phyloP scores from a whole-genome alignment of 2,113 vertebrate genomes.

The Isichthys henryi region DNA sequence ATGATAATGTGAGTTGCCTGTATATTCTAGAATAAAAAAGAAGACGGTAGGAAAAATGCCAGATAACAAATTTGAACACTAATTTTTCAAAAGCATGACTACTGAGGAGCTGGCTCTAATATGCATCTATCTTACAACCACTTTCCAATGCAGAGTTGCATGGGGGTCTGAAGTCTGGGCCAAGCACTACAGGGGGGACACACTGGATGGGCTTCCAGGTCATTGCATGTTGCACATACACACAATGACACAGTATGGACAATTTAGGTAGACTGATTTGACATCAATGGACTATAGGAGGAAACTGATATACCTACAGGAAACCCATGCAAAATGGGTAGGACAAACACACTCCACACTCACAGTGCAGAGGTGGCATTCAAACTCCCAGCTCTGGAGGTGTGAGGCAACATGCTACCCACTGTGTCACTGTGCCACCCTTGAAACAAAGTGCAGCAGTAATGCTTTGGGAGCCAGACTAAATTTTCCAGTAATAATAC shows the following conservation, averaged over 20 bases:
- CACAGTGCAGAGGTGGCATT: background rate
- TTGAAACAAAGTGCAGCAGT: conserved; percentile 2
- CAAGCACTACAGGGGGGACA: background rate
- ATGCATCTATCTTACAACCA: background rate
- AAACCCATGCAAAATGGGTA: background rate
- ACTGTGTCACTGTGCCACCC: background rate
- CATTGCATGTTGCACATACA: background rate
- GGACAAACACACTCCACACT: background rate
- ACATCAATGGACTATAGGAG: background rate
- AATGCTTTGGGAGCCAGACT: background rate
- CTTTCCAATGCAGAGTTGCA: background rate
- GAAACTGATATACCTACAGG: background rate
- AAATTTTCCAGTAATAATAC: background rate
- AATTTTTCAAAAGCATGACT: background rate
- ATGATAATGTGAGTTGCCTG: background rate
- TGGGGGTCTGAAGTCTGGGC: background rate
- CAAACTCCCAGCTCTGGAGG: background rate
- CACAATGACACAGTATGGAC: background rate
- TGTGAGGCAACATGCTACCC: conserved; percentile 1
- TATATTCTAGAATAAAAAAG: background rate
- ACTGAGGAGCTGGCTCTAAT: background rate
- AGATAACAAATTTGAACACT: background rate
- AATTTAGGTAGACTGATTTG: background rate
- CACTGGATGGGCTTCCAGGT: background rate
- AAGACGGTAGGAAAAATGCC: background rate